Evolutionary conservation across 1,140 invertebrate species (phyloP), one percentile per base, ranked within the genome.

Genomic region (Aphelinus atriplicis): DNA sequence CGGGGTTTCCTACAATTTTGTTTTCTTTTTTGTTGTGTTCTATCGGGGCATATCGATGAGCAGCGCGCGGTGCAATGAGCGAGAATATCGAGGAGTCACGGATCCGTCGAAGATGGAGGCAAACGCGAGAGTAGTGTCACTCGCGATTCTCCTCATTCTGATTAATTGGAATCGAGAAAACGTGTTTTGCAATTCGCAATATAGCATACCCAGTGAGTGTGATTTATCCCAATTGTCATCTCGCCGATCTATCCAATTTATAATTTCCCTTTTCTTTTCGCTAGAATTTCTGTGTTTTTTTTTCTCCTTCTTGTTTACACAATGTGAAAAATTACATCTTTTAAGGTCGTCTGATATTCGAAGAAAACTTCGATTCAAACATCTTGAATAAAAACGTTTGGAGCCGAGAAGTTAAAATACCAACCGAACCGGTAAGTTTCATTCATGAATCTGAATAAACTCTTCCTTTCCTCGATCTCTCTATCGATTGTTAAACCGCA

Each of bases 401-500:
- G 84, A 68, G 42, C 7, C 78, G 76, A 10, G 82, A 84, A 56
- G 73, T 85, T 42, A 81, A 79, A 63, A 79, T 84, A 53, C 82
- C 84, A 9, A 56, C 79, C 60, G 58, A 68, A 9, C 84, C 84
- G 48, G 84, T 85, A 73, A 81, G 76, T 79, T 51, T 64, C 9
- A 53, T 53, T 6, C 51, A 53, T 53, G 51, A 6, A 9, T 53
- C 4, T 53, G 51, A 4, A 53, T 53, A 53, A 6, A 0, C 9
- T 6, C 51, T 53, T 53, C 4, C 9, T 53, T 6, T 53, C 51
- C 4, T 9, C 51, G 51, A 6, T 53, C 4, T 53, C 9, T 9
- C 51, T 53, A 26, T 26, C 26, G 26, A 26, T 26, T 26, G 26
- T 26, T 26, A 26, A 26, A 26, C 26, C 26, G 26, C 26, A 26